Conservation (phyloP, 2,113 vertebrate genomes). For the Syngnathus typhle region DNA sequence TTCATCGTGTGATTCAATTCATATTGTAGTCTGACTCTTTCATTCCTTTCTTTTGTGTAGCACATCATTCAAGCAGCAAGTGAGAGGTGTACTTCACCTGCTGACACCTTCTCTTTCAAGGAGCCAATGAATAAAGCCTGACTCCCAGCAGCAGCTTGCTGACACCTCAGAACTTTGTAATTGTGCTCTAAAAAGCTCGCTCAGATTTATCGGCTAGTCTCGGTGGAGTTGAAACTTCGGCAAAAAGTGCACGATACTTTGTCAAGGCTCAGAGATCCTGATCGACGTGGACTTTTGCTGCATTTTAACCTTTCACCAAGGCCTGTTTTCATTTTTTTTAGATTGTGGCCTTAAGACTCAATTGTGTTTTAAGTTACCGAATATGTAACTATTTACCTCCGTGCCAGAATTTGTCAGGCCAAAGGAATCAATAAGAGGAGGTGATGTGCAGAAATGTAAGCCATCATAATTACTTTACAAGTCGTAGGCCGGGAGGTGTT, state of each 20-base stretch:
- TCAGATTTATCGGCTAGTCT: conserved; percentile 49
- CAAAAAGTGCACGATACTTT: conserved; percentile 26
- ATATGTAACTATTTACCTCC: conserved; percentile 46
- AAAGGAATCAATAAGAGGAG: conserved; percentile 44
- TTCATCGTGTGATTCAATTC: no score
- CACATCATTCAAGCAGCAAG: conserved; percentile 19
- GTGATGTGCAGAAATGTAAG: conserved; percentile 56
- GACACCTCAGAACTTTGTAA: conserved; percentile 50
- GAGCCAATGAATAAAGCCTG: conserved; percentile 56
- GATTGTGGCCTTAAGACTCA: background rate
- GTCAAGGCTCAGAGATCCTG: background rate
- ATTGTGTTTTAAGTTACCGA: conserved; percentile 49
- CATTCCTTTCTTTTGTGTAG: conserved; percentile 1
- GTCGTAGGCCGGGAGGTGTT: conserved; percentile 27
- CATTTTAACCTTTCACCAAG: background rate
- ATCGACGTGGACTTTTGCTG: background rate
- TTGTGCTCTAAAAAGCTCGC: conserved; percentile 31
- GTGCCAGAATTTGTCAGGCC: conserved; percentile 49
- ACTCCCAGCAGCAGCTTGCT: conserved; percentile 56
- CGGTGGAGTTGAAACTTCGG: conserved; percentile 37
- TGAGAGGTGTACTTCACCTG: conserved; percentile 25
- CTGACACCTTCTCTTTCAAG: conserved; percentile 39
- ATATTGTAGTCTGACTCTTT: background rate
- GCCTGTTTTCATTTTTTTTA: background rate
- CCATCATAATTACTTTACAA: conserved; percentile 55